Evolutionary conservation across 1,140 invertebrate species (phyloP), one percentile per base, ranked within the genome.

Genomic region (Mactra quadrangularis): DNA sequence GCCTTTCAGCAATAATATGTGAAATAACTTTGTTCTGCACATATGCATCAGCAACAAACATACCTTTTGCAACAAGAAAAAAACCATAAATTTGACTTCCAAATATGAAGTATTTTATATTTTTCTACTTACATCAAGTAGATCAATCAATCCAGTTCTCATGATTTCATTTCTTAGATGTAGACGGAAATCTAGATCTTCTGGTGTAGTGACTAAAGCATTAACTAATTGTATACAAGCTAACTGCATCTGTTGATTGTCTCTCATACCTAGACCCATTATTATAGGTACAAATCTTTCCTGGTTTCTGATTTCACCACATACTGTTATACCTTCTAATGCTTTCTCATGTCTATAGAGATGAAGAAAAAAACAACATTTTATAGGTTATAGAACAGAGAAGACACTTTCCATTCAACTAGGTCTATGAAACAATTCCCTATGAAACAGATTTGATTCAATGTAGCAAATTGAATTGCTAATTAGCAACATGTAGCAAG

Each of bases 111-210:
- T n/a, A n/a, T n/a, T n/a, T n/a, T n/a, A n/a, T n/a, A n/a, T n/a
- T n/a, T n/a, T n/a, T n/a, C n/a, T 71, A 83, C 89, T 86, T 91
- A 95, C 94, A 76, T 94, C 96, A 22, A 99, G 94, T 45, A 97
- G 94, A 91, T 98, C 97, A 85, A 95, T 95, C 17, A 99, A 94
- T 22, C 98, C 98, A 79, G 96, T 96, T 74, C 98, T 95, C 96
- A 99, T 98, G 84, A 99, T 96, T 93, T 99, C 98, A 93, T 98
- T 99, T 64, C 98, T 93, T 68, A 99, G 92, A 94, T 99, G 98
- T 87, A 99, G 94, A 81, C 98, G 94, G 91, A 98, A 99, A 89
- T 99, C 98, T 79, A 99, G 94, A 89, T 99, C 98, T 89, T 98
- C 97, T 0, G 97, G 97, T 41, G 95, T 96, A 13, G 95, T 96